A percentile compares a stretch with the other conserved stretches of the same genome.
Conservation (phyloP, 2,113 vertebrate species). For the Rhegmatorhina hoffmannsi region DNA sequence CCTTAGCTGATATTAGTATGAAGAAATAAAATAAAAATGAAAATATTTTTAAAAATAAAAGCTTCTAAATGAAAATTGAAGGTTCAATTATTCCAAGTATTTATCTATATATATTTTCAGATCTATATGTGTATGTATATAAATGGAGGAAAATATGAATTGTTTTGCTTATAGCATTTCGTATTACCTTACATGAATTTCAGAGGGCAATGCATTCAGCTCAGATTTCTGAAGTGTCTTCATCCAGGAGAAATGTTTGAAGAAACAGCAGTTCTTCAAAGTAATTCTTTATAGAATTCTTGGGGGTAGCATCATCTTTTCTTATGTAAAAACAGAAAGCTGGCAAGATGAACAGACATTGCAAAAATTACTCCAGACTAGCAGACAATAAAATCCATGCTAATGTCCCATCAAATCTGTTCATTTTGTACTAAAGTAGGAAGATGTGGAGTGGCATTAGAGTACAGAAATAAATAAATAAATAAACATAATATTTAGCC, state of each 20-base stretch:
- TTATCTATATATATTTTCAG: background rate
- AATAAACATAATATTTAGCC: background rate
- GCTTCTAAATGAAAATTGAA: background rate
- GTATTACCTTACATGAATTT: background rate
- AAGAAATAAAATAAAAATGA: background rate
- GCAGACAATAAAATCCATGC: background rate
- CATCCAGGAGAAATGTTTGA: background rate
- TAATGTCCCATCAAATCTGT: background rate
- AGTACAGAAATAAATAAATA: background rate
- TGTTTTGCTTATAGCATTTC: background rate
- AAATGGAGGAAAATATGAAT: background rate
- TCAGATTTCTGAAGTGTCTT: background rate
- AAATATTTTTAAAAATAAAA: background rate
- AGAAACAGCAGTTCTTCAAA: background rate
- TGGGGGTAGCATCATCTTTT: background rate
- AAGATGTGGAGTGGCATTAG: background rate
- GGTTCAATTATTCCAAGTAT: background rate
- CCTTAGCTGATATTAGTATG: background rate
- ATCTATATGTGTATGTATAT: accelerated
- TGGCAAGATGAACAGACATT: background rate
- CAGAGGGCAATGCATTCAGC: background rate
- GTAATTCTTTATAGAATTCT: background rate
- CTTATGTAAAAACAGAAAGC: background rate
- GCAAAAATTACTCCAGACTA: background rate
- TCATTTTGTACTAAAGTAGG: background rate